Base-by-base conservation (phyloP, 2,797 vertebrate genomes). In the Paramormyrops hopkinsi region DNA sequence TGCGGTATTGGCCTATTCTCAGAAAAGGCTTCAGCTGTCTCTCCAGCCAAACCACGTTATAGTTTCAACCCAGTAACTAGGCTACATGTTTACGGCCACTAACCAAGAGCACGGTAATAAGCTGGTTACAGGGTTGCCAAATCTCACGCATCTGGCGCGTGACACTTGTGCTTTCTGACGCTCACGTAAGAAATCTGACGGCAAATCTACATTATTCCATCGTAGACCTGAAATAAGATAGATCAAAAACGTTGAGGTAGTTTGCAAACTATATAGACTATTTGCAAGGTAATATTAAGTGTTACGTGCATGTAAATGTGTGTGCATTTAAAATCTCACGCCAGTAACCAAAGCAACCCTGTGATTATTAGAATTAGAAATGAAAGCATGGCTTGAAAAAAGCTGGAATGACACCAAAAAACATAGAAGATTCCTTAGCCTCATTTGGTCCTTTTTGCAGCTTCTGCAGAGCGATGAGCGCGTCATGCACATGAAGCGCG, bases 401-500 rank as follows among this genome's bases (percentile, higher is more conserved):
- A 17, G 29, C 37, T 79, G 14, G 8, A n/a, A 7, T 46, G 14
- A 88, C n/a, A 50, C n/a, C 19, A 46, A 14, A n/a, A 37, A 11
- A 2, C 8, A 25, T 3, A 69, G 6, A 19, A 41, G 22, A 76
- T 22, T 51, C n/a, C 33, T 19, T 19, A 44, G 22, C 2, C 22
- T 33, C 41, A 19, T 41, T 41, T 2, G 11, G 1, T 59, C 12
- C 79, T 19, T 33, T 19, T 59, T 88, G 14, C 93, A 96, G 96
- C 89, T 95, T 19, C 91, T 93, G 54, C 92, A 89, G 56, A 88
- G 14, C 12, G 93, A 94, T 0, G 93, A 89, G 0, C 96, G 73
- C 59, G 90, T 93, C 59, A 90, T 95, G 0, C 90, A 93, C 90
- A 93, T 96, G 93, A 94, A 95, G 85, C 95, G 94, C 1, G 97